phyloP scores from a whole-genome alignment of 2,888 invertebrate species.

The Theristus sp. region DNA sequence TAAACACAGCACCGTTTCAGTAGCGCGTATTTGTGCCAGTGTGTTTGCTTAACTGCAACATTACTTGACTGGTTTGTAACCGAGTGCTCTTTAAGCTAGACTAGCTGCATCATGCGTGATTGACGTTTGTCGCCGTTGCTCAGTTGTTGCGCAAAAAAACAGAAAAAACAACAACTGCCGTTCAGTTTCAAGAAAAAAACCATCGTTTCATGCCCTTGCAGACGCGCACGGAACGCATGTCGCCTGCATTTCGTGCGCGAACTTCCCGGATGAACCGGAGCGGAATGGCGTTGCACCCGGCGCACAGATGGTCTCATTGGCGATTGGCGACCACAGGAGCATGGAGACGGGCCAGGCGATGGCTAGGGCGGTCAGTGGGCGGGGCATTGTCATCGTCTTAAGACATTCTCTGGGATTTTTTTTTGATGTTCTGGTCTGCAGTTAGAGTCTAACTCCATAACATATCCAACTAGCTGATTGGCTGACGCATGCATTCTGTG shows the following conservation, averaged over 20 bases:
- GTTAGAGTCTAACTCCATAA: no score
- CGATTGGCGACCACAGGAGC: conserved; percentile 64
- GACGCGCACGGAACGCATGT: conserved; percentile 95
- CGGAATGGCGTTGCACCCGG: conserved; percentile 88
- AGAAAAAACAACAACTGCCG: not conserved
- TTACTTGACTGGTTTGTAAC: no score
- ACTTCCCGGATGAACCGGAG: conserved; percentile 65
- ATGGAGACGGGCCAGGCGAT: conserved; percentile 94
- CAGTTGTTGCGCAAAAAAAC: not conserved
- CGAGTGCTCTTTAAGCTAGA: no score
- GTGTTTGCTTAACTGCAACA: no score
- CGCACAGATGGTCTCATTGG: conserved; percentile 73
- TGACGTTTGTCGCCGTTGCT: no score
- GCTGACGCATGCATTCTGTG: no score
- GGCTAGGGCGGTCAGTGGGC: conserved; percentile 68
- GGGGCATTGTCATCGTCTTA: conserved; percentile 26
- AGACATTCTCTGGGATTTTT: not conserved
- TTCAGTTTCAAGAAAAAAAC: no score
- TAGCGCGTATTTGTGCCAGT: no score
- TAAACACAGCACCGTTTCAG: no score
- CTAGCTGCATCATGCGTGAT: no score
- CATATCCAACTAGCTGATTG: no score
- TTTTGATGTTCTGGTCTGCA: not conserved
- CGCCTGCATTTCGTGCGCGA: conserved; percentile 78
- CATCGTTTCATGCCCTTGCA: no score